Conservation (phyloP, 2,888 invertebrate genomes). For the Gnatocerus cornutus region DNA sequence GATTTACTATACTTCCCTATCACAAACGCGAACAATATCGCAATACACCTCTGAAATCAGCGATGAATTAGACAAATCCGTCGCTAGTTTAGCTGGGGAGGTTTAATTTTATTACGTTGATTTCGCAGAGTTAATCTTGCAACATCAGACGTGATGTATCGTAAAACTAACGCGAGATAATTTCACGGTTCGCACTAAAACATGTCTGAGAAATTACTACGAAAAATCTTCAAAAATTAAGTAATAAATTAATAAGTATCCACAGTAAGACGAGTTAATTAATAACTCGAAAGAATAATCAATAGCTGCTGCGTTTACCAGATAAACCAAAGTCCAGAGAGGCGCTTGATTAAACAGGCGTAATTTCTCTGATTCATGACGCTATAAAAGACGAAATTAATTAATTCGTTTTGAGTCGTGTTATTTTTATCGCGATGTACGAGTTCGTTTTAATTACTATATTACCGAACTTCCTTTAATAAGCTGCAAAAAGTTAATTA, state of each 20-base stretch:
- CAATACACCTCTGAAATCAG: not conserved
- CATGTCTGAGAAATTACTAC: too few species aligned
- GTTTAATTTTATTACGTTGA: constrained; percentile 2
- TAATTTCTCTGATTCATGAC: constrained; percentile 4
- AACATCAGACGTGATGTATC: constrained; percentile 4
- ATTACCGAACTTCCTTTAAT: constrained; percentile 6
- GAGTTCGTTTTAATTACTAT: not conserved
- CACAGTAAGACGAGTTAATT: not conserved
- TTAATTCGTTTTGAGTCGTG: constrained; percentile 2
- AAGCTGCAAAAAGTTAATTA: not conserved
- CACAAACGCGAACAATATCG: not conserved
- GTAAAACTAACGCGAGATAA: not conserved
- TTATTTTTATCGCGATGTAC: not conserved
- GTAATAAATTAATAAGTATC: too few species aligned
- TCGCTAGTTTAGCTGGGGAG: not conserved
- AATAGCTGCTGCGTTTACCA: not conserved
- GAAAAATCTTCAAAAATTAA: too few species aligned
- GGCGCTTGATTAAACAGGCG: constrained; percentile 4
- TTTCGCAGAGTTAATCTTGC: not conserved
- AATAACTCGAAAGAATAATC: not conserved
- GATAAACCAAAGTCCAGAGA: not conserved
- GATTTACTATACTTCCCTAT: not conserved
- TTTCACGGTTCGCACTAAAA: too few species aligned
- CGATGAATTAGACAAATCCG: constrained; percentile 4
- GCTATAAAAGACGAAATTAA: not conserved